Percentiles rank a stretch among this genome's conserved stretches.
Evolutionary conservation across 2,113 vertebrate genomes (phyloP).

Genomic region (Phaethornis superciliosus): DNA sequence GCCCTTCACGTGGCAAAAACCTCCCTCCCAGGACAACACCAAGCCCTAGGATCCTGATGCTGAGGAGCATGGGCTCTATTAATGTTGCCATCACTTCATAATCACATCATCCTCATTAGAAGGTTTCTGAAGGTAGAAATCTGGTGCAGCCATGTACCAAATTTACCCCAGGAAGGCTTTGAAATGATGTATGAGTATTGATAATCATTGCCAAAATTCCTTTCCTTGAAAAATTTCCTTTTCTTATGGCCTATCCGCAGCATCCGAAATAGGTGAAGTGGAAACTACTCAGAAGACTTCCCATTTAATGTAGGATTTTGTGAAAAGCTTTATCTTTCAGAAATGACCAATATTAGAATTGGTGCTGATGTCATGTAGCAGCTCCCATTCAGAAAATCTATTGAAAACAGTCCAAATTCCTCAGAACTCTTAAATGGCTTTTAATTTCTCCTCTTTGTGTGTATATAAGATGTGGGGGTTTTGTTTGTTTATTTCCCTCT

Average conservation of each 20-base stretch:
- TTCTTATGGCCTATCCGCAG: not conserved
- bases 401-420: constrained; percentile 45
- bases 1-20: not conserved
- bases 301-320: not conserved
- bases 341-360: not conserved
- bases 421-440: constrained; percentile 26
- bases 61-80: rapidly evolving
- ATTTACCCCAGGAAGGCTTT: not conserved
- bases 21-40: not conserved
- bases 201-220: not conserved
- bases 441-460: constrained; percentile 55
- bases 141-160: not conserved
- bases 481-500: constrained; percentile 52
- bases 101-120: not conserved
- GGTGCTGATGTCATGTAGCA: not conserved
- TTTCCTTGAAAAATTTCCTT: not conserved
- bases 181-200: rapidly evolving
- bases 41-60: not conserved
- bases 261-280: not conserved
- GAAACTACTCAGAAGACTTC: not conserved
- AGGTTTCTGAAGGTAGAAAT: not conserved
- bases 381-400: constrained; percentile 39
- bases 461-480: constrained; percentile 9
- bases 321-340: not conserved
- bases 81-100: not conserved